Evolutionary conservation across 2,888 invertebrate genomes (phyloP).

Genomic region (Ariolimax columbianus): DNA sequence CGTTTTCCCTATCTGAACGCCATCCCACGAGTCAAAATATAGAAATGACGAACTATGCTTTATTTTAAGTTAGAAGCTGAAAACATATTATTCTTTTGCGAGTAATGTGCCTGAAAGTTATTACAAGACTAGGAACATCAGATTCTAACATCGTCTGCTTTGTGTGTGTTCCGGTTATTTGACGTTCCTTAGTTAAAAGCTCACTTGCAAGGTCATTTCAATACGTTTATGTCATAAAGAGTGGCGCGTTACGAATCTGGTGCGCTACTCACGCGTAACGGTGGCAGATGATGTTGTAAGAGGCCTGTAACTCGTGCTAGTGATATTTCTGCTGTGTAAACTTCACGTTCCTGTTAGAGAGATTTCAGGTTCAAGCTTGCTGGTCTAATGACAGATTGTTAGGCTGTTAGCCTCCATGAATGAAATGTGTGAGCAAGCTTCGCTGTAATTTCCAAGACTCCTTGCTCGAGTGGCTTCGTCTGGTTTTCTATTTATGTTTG

Average conservation of each 20-base stretch:
- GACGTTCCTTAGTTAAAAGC: slow-evolving; percentile 18
- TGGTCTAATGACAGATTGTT: slow-evolving; percentile 24
- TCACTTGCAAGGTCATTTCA: slow-evolving; percentile 26
- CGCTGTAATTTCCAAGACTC: slow-evolving; percentile 7
- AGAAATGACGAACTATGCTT: slow-evolving; percentile 20
- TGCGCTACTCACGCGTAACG: slow-evolving; percentile 21
- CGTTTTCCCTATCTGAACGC: slow-evolving; percentile 8
- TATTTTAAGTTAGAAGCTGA: not conserved
- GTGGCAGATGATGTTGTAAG: slow-evolving; percentile 25
- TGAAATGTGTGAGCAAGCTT: slow-evolving; percentile 25
- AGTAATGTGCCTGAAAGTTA: slow-evolving; percentile 35
- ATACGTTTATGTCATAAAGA: slow-evolving; percentile 39
- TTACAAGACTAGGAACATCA: slow-evolving; percentile 1
- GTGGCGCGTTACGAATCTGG: slow-evolving; percentile 16
- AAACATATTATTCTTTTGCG: slow-evolving; percentile 36
- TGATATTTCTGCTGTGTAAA: slow-evolving; percentile 31
- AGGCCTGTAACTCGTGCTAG: not conserved
- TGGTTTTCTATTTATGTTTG: slow-evolving; percentile 4
- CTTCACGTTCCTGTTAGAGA: slow-evolving; percentile 29
- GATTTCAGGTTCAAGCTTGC: slow-evolving; percentile 8
- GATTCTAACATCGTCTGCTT: not conserved
- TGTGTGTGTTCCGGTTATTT: slow-evolving; percentile 45
- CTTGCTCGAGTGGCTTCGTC: slow-evolving; percentile 24
- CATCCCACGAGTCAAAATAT: slow-evolving; percentile 25
- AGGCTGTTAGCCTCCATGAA: slow-evolving; percentile 32